Evolutionary conservation across 2,113 vertebrate genomes (phyloP), one percentile per base, ranked within the genome.

Genomic region (Alethe diademata): DNA sequence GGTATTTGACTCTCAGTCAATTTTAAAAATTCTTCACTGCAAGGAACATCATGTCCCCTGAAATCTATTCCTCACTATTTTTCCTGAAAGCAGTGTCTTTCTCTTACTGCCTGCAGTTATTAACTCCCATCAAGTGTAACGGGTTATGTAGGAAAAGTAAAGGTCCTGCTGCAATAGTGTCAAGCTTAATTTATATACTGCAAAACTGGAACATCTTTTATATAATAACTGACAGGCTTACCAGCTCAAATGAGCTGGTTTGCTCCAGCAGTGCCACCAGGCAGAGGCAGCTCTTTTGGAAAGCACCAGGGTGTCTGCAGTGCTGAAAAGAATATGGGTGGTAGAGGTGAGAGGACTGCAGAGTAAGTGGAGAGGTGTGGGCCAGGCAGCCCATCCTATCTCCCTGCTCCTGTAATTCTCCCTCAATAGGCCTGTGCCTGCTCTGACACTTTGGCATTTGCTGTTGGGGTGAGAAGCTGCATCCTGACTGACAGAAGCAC

Each of bases 121-220:
- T 88, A 88, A 76, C 64, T 93, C 72, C 48, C 29, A 19, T 83
- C 75, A 80, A 70, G 60, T 88, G 90, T 71, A 92, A 86, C 58
- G 62, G 71, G 64, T 64, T 92, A 36, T 86, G 47, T 79, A 74
- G 88, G 88, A 69, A 86, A 67, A 64, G 51, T 60, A 67, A 71
- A 95, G 56, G 82, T 92, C 69, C 56, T 51, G 28, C 88, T 96
- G 79, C 78, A 78, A 51, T 66, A 74, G 60, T 93, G 88, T 93
- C 93, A 90, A 71, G 57, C 48, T 86, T 88, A 78, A 95, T 94
- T 93, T 95, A 88, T 92, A 65, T 65, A 51, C 69, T 86, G 76
- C 40, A 78, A 88, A 94, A 83, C 93, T 80, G 79, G 79, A 90
- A 84, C 12, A 6, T 83, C 88, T 95, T 94, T 92, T 84, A 61